Evolutionary conservation across 2,888 invertebrate genomes (phyloP).

Genomic region (Sesamia inferens): DNA sequence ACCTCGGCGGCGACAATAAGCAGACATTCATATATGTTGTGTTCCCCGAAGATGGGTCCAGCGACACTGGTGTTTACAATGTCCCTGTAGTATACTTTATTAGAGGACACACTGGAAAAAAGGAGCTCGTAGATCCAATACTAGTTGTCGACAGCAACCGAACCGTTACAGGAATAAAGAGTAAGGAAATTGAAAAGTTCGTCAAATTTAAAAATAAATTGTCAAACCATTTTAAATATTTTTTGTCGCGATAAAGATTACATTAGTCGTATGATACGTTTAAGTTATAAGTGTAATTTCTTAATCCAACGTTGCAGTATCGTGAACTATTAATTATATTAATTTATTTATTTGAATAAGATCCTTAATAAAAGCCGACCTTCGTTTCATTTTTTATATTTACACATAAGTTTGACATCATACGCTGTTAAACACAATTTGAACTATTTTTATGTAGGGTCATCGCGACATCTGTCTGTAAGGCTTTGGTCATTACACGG

Average conservation of each 20-base stretch:
- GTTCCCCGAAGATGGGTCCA: constrained; percentile 73
- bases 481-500: not conserved
- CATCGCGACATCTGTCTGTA: not conserved
- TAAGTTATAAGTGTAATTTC: not conserved
- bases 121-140: constrained; percentile 71
- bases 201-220: constrained; percentile 80
- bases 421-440: not conserved
- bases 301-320: not conserved
- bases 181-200: constrained; percentile 78
- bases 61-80: constrained; percentile 60
- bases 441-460: not conserved
- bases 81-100: constrained; percentile 82
- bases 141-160: constrained; percentile 81
- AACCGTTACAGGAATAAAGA: constrained; percentile 82
- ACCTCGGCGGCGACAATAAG: constrained; percentile 67
- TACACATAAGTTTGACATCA: not conserved
- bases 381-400: constrained; percentile 18
- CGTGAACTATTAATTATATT: not conserved
- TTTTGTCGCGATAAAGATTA: constrained; percentile 14
- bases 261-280: not conserved
- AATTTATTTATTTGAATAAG: not conserved
- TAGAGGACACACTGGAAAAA: constrained; percentile 61
- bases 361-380: not conserved
- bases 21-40: constrained; percentile 79
- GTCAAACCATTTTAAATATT: constrained; percentile 60